These are phyloP conservation scores for Rafetus swinhoei DNA, from an alignment of 2,113 vertebrate genomes.

Conservation along the genomic window DNA sequence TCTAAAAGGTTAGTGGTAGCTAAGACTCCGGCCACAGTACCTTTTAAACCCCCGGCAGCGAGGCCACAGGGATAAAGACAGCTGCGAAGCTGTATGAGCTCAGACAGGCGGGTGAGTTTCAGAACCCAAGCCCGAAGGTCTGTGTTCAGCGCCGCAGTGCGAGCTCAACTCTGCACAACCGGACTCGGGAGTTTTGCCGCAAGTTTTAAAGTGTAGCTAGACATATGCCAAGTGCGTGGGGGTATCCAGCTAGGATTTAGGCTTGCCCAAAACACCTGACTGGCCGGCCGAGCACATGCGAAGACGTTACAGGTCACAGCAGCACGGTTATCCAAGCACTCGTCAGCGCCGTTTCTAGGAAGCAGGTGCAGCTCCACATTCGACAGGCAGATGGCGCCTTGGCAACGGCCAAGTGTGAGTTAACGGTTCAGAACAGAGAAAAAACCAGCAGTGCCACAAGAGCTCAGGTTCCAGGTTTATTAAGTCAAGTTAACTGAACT, in stretches of 20 bases:
- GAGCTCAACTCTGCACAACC: neutral
- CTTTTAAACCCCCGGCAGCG: neutral
- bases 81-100: neutral
- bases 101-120: neutral
- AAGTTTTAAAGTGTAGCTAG: neutral
- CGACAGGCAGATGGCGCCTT: fast-evolving
- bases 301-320: neutral
- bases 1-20: fast-evolving
- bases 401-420: fast-evolving
- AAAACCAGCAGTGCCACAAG: constrained; percentile 73
- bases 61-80: neutral
- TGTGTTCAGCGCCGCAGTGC: neutral
- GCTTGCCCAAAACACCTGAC: fast-evolving
- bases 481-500: constrained; percentile 76
- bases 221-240: fast-evolving
- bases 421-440: constrained; percentile 47
- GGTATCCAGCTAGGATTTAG: fast-evolving
- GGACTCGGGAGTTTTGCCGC: neutral
- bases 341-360: fast-evolving
- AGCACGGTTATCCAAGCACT: fast-evolving
- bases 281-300: neutral
- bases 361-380: fast-evolving
- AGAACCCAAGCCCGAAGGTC: neutral
- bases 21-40: neutral
- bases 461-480: constrained; percentile 76